Base-by-base conservation (phyloP, 2,888 invertebrate genomes). In the Sphecodes monilicornis region DNA sequence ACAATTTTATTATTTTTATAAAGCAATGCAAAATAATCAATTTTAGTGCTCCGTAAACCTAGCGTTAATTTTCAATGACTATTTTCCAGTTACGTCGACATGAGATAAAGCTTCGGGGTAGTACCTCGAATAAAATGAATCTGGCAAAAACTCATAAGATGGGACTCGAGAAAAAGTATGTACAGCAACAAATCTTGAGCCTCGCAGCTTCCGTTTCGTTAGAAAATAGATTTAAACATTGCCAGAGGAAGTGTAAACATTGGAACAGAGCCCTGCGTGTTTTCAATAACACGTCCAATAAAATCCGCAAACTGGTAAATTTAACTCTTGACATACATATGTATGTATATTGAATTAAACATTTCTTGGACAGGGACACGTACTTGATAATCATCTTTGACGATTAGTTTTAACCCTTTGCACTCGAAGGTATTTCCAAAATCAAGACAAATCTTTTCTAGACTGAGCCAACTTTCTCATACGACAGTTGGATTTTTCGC, bases 111-210 rank as follows among this genome's bases (percentile, higher is more conserved):
- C 32, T 66, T 3, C 22, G 8, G 10, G 36, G 18, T 3, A 36
- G 22, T 1, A 36, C 11, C 66, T 32, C 22, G 10, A n/a, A 36
- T 36, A 22, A 32, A 66, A 36, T 18, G 11, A 36, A 36, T 66
- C 4, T 66, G 66, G 66, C 66, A 68, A 68, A n/a, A n/a, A 22
- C n/a, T 68, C 68, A n/a, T n/a, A n/a, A 68, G n/a, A 68, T 39
- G 11, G 0, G 11, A n/a, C 36, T n/a, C 36, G 36, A 1, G 39
- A 68, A 39, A 68, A 68, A 39, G 1, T n/a, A 68, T 11, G 13
- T n/a, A 36, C 10, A 1, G 39, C n/a, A 13, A 68, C n/a, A 39
- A 36, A 68, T 68, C n/a, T 68, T n/a, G 36, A 36, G 10, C 22
- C 1, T 6, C 66, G 2, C 39, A 68, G n/a, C 68, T 68, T 68